A percentile compares a stretch with the other conserved stretches of the same genome.
Evolutionary conservation across 37 sponge, comb jelly and placozoan species (phyloP).

Genomic region (Axinella damicornis): DNA sequence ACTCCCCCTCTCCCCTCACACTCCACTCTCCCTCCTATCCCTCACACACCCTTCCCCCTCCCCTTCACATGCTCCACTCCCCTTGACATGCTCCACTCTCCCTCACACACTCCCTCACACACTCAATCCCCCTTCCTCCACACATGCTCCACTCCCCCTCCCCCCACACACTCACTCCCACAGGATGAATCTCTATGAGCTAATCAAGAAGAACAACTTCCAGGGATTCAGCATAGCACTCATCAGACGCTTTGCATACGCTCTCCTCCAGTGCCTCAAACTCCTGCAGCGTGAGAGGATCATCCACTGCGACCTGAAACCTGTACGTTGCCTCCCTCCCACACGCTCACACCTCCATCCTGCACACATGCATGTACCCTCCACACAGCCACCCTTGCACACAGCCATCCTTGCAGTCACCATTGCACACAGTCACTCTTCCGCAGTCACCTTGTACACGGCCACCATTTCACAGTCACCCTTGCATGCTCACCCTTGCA

Average conservation of each 20-base stretch:
- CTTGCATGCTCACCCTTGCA: too few relatives aligned
- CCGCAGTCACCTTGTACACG: too few relatives aligned
- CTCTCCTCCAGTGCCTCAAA: conserved; percentile 90
- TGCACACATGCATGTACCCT: not conserved
- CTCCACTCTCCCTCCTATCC: too few relatives aligned
- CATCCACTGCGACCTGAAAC: conserved; percentile 99
- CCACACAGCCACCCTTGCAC: not conserved
- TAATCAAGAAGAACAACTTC: conserved; percentile 96
- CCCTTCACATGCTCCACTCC: not conserved
- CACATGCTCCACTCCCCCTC: not conserved
- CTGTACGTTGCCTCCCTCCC: conserved; percentile 55
- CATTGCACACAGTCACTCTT: too few relatives aligned
- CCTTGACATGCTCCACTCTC: not conserved
- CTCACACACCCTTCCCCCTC: conserved; percentile 1
- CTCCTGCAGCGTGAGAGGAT: conserved; percentile 88
- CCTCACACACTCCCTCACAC: not conserved
- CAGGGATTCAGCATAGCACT: conserved; percentile 93
- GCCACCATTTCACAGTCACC: too few relatives aligned
- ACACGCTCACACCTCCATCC: not conserved
- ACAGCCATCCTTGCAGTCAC: too few relatives aligned
- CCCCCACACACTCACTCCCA: not conserved
- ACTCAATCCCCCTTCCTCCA: not conserved
- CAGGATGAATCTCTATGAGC: conserved; percentile 97
- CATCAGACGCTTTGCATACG: conserved; percentile 89
- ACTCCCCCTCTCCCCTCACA: not conserved